Evolutionary conservation across 2,113 vertebrate genomes (phyloP), one percentile per base, ranked within the genome.

Genomic region (Perccottus glenii): DNA sequence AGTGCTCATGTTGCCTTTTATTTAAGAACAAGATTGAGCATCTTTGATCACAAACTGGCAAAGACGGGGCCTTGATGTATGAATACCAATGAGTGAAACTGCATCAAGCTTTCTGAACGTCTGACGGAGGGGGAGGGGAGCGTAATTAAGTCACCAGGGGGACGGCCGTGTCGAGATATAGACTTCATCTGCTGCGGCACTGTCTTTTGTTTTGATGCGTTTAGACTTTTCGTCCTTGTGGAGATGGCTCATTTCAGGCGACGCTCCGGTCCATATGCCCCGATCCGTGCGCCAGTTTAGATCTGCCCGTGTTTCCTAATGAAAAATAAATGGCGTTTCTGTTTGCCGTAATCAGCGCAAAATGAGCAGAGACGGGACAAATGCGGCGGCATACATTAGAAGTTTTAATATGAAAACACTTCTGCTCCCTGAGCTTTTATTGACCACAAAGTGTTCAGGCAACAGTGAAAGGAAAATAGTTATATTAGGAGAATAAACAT

Each of bases 31-130:
- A 81, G 79, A 81, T 45, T 52, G 61, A 73, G 67, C 49, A 80
- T 78, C 62, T 85, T 77, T 82, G 67, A 86, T 88, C 78, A 76
- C 62, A 65, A 76, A 75, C 49, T 27, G 92, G 92, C 87, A 93
- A 63, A 91, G 89, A 91, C 40, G 32, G 33, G 89, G 90, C 15
- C 52, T 65, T 66, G 46, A 65, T 68, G 58, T 67, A 52, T 42
- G 73, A 80, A 86, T 85, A 77, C 72, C 80, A 86, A 86, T 87
- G 71, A 81, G 81, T 80, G 58, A 70, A 83, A 80, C 81, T 6
- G 83, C 80, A 85, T 85, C 67, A 78, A 78, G 68, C 78, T 82
- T 61, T 81, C 73, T 79, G 78, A 82, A 49, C 50, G 38, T 8
- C 8, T 8, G 38, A 49, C 9, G 40, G 47, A 44, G 47, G 62